These are phyloP conservation scores for Peromyscus californicus DNA, from an alignment of 2,113 vertebrate genomes.

Conservation along the genomic window DNA sequence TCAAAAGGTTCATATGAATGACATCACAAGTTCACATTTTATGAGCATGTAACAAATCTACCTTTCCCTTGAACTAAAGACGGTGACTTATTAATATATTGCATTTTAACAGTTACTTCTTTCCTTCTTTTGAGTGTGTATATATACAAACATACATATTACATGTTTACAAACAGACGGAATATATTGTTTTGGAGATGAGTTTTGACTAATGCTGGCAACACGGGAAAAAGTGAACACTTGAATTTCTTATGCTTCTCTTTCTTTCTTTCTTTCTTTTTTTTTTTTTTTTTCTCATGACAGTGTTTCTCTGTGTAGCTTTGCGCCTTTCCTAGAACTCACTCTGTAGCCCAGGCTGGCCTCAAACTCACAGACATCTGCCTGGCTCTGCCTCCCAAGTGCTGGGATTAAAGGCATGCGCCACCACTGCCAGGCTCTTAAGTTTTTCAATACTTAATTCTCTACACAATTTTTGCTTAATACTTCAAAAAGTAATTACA, in stretches of 20 bases:
- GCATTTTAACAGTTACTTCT: slow-evolving; percentile 5
- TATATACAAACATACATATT: not conserved
- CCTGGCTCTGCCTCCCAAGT: too few species aligned
- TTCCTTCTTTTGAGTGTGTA: not conserved
- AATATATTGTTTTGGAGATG: not conserved
- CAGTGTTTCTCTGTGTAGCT: too few species aligned
- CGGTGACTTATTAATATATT: not conserved
- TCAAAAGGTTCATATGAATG: not conserved
- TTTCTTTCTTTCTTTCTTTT: too few species aligned
- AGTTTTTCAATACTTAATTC: slow-evolving; percentile 57
- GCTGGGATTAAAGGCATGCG: too few species aligned
- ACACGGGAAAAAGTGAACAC: slow-evolving; percentile 32
- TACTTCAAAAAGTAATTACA: slow-evolving; percentile 54
- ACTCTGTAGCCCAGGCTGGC: too few species aligned
- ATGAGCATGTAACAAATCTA: not conserved
- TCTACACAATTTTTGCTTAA: not conserved
- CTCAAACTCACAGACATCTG: too few species aligned
- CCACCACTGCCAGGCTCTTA: too few species aligned
- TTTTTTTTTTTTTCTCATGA: too few species aligned
- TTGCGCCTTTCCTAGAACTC: too few species aligned
- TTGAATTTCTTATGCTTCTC: not conserved
- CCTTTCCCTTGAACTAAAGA: slow-evolving; percentile 40
- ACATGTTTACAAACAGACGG: not conserved
- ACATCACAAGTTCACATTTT: not conserved
- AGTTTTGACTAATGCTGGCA: slow-evolving; percentile 27